These are phyloP conservation scores for Neopipo cinnamomea DNA, from an alignment of 2,113 vertebrate species.

Conservation along the genomic window DNA sequence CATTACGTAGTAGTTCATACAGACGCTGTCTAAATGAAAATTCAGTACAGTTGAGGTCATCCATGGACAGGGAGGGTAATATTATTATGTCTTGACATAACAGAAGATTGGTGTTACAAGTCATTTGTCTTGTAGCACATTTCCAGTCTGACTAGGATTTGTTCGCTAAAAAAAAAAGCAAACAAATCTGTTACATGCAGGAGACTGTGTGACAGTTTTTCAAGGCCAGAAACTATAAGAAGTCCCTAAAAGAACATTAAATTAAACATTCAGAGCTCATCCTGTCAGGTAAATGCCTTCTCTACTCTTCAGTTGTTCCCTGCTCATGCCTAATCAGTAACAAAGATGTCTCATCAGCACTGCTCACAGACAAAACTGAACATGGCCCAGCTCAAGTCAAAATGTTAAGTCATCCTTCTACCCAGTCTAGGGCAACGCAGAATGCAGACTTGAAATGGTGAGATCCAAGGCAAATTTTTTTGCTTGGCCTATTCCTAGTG, in stretches of 20 bases:
- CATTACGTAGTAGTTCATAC: background rate
- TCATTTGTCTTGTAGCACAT: background rate
- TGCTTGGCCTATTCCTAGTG: background rate
- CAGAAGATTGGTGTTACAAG: background rate
- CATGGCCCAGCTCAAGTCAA: background rate
- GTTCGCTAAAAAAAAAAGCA: background rate
- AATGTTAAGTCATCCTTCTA: background rate
- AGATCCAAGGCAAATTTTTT: background rate
- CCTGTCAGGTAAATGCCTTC: background rate
- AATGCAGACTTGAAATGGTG: background rate
- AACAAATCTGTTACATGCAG: background rate
- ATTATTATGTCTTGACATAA: background rate
- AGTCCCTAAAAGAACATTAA: background rate
- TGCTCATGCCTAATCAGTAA: background rate
- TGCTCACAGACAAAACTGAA: background rate
- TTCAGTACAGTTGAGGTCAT: background rate
- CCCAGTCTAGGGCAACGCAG: background rate
- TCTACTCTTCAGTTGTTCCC: background rate
- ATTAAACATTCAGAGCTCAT: background rate
- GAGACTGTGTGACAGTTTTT: background rate
- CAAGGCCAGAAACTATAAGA: background rate
- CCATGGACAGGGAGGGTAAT: fast-evolving
- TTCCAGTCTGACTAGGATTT: background rate
- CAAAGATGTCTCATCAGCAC: background rate
- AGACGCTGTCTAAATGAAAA: background rate